These are phyloP conservation scores for Cordylochernes scorpioides DNA, from an alignment of 2,888 invertebrate species.

Conservation along the genomic window DNA sequence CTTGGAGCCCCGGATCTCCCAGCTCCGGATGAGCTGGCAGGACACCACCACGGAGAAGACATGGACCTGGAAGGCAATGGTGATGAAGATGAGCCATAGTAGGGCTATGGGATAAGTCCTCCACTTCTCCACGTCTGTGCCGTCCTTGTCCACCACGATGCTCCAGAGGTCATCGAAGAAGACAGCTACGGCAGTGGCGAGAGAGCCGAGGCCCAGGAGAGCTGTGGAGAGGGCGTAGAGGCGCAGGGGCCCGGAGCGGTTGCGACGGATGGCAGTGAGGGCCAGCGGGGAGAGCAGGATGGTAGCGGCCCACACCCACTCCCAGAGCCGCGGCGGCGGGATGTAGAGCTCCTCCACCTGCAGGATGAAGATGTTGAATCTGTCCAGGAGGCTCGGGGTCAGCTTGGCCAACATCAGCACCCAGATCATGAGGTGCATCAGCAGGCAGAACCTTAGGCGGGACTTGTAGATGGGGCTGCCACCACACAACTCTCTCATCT, in stretches of 20 bases:
- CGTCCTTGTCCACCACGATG: slow-evolving; percentile 38
- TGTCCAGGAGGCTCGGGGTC: slow-evolving; percentile 66
- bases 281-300: slow-evolving; percentile 56
- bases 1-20: slow-evolving; percentile 24
- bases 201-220: slow-evolving; percentile 48
- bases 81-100: slow-evolving; percentile 69
- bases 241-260: slow-evolving; percentile 40
- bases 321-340: slow-evolving; percentile 73
- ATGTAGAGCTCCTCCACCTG: slow-evolving; percentile 76
- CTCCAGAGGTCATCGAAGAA: slow-evolving; percentile 58
- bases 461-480: slow-evolving; percentile 89
- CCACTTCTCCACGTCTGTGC: slow-evolving; percentile 44
- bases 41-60: slow-evolving; percentile 59
- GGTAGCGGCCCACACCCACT: slow-evolving; percentile 71
- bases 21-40: slow-evolving; percentile 48
- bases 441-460: slow-evolving; percentile 73
- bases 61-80: slow-evolving; percentile 63
- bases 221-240: slow-evolving; percentile 53
- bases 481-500: no score
- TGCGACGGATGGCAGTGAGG: slow-evolving; percentile 54
- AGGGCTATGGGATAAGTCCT: slow-evolving; percentile 71
- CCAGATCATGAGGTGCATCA: slow-evolving; percentile 68
- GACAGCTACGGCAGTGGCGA: slow-evolving; percentile 49
- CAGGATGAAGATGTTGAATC: slow-evolving; percentile 70
- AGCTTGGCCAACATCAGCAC: slow-evolving; percentile 71